Base-by-base conservation (phyloP, 2,113 vertebrate species). In the Ceyx melanurus region DNA sequence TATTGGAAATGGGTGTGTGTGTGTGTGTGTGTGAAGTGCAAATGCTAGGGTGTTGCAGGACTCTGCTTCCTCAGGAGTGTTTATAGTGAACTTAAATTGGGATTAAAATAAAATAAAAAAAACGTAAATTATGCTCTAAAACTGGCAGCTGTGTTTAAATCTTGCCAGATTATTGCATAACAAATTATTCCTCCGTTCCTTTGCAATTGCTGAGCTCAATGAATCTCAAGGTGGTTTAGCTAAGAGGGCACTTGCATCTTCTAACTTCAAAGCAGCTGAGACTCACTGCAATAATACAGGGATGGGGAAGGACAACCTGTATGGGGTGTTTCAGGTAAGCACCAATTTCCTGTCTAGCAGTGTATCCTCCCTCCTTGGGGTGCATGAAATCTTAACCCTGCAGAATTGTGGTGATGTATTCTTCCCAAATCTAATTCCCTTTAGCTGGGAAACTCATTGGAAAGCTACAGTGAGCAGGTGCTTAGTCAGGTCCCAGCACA, bases 91-190 rank as follows among this genome's bases (percentile, higher is more conserved):
- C 53, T 92, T 79, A 31, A 56, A 56, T 37, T 78, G 31, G 37
- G 23, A 79, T n/a, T 43, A 10, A 13, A 42, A 42, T 23, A 43
- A 35, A 66, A 78, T 67, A 76, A 70, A 25, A 18, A 22, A 62
- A 43, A 31, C 28, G 10, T 31, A 21, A 58, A 64, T 78, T 89
- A n/a, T 46, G 51, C 25, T 87, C 50, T 73, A 54, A 93, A 96
- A 84, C 64, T 86, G 68, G 75, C 82, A 91, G 29, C 60, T 77
- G 37, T 91, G 37, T 82, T 89, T 93, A 71, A 93, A 74, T 71
- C 51, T 76, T 92, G 60, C 56, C 60, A 81, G 86, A 73, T 78
- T 90, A 16, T 80, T 76, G 76, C 87, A 37, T 73, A 92, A 79
- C 71, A 74, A 93, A 66, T 77, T 61, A 79, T 51, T 86, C 80